Conservation (phyloP, 2,888 invertebrate species). For the Parnassius smintheus region DNA sequence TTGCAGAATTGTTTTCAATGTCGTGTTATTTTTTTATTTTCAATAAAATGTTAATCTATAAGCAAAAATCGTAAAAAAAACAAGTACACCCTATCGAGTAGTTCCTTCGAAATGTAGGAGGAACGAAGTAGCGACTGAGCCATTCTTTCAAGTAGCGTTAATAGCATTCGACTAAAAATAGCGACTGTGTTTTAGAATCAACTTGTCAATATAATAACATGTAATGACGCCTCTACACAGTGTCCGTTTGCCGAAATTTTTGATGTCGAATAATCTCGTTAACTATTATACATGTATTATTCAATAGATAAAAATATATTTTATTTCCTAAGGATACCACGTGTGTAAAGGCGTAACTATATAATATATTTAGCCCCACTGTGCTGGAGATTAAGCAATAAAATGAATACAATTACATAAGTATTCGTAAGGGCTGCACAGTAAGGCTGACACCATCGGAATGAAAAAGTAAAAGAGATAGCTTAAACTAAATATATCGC, state of each 20-base stretch:
- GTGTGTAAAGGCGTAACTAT: conserved; percentile 22
- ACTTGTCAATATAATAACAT: conserved; percentile 35
- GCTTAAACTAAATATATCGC: conserved; percentile 48
- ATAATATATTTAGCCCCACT: conserved; percentile 17
- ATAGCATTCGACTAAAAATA: conserved; percentile 33
- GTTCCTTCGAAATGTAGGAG: conserved; percentile 8
- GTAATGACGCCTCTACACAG: conserved; percentile 37
- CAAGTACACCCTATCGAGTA: not conserved
- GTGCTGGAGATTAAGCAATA: conserved; percentile 7
- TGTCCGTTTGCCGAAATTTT: conserved; percentile 16
- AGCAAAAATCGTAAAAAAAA: not conserved
- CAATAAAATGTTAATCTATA: not conserved
- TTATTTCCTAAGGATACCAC: conserved; percentile 10
- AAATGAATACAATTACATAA: conserved; percentile 4
- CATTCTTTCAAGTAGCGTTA: not conserved
- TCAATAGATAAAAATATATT: conserved; percentile 15
- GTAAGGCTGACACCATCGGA: conserved; percentile 48
- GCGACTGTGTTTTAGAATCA: conserved; percentile 53
- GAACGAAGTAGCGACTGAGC: conserved; percentile 4
- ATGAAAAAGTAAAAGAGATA: conserved; percentile 64
- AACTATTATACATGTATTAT: conserved; percentile 12
- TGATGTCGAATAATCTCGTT: conserved; percentile 1
- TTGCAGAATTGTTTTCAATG: not conserved
- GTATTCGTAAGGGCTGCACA: conserved; percentile 27
- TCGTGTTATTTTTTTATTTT: not conserved